Evolutionary conservation across 2,888 invertebrate species (phyloP), one percentile per base, ranked within the genome.

Genomic region (Andrena marginata): DNA sequence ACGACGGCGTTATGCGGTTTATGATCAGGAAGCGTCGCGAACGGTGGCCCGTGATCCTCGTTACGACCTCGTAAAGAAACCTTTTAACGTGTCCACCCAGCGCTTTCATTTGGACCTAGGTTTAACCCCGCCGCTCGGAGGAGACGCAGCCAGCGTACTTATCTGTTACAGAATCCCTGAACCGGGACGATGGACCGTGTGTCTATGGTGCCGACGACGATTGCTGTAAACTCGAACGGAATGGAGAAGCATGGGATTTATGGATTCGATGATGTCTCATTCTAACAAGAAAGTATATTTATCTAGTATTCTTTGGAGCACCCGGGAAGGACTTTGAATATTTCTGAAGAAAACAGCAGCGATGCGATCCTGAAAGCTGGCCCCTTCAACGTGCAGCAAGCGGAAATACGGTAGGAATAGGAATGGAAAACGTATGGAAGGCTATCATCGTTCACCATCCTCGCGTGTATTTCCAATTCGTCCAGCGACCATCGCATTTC

Each of bases 1-100:
- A 70, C 78, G 68, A 82, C 82, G 85, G 86, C 86, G 85, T 89
- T 86, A 89, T 81, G 83, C 84, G 86, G 86, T 91, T 91, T 91
- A 91, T 90, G 91, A 90, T 91, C 89, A 84, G 85, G 76, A 48
- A 49, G 79, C 77, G 69, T 84, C 81, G 89, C 85, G 87, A 88
- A 90, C 86, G 86, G 81, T 77, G 81, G 78, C 76, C 82, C 83
- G 87, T 91, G 90, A 90, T 90, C 86, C 87, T 90, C 85, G 90
- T 90, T 91, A 92, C 90, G 91, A 90, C 91, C 88, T 92, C 92
- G 89, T 92, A 92, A 92, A 92, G 91, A 89, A 92, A 91, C 89
- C 92, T 92, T 92, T 92, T 90, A 92, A 91, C 90, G 87, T 83
- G 89, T 90, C 88, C 89, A 87, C 80, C 63, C 70, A 69, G 77